These are phyloP conservation scores for Scaptomyza graminum DNA, from an alignment of 1,140 invertebrate genomes.

Conservation along the genomic window DNA sequence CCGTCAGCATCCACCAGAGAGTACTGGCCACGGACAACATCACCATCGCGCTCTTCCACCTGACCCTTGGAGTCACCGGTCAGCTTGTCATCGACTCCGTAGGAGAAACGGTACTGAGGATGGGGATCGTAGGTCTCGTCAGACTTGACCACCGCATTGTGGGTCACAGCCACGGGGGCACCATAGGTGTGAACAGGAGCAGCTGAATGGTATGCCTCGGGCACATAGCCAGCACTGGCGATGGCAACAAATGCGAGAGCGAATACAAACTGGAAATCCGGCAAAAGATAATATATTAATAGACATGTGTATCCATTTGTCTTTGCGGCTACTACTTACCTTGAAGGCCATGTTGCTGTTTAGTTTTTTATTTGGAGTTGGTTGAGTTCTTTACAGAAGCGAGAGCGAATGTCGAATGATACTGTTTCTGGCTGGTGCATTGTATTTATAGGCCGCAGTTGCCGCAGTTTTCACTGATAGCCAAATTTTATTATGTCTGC, in stretches of 20 bases:
- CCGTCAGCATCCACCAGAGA: constrained; percentile 72
- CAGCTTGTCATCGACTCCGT: constrained; percentile 88
- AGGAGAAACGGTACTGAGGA: constrained; percentile 85
- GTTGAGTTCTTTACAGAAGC: constrained; percentile 69
- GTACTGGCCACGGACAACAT: constrained; percentile 58
- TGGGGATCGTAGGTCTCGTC: constrained; percentile 62
- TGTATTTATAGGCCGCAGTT: constrained; percentile 61
- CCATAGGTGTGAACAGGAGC: constrained; percentile 63
- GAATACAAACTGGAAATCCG: constrained; percentile 65
- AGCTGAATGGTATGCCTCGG: constrained; percentile 65
- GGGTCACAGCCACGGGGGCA: constrained; percentile 67
- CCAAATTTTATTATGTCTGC: constrained; percentile 46
- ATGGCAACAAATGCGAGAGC: constrained; percentile 73
- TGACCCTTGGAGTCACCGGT: constrained; percentile 87
- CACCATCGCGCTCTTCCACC: constrained; percentile 85
- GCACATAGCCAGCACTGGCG: constrained; percentile 70
- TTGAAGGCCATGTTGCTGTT: constrained; percentile 75
- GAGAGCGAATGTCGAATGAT: constrained; percentile 71
- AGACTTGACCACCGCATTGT: constrained; percentile 73
- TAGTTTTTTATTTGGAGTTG: constrained; percentile 31
- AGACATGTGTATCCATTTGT: constrained; percentile 9
- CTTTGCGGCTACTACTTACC: constrained; percentile 43
- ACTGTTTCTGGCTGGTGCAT: constrained; percentile 45
- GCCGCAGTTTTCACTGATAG: constrained; percentile 54
- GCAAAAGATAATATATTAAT: constrained; percentile 26